phyloP scores from a whole-genome alignment of 2,888 invertebrate species.

The Crematogaster levior region DNA sequence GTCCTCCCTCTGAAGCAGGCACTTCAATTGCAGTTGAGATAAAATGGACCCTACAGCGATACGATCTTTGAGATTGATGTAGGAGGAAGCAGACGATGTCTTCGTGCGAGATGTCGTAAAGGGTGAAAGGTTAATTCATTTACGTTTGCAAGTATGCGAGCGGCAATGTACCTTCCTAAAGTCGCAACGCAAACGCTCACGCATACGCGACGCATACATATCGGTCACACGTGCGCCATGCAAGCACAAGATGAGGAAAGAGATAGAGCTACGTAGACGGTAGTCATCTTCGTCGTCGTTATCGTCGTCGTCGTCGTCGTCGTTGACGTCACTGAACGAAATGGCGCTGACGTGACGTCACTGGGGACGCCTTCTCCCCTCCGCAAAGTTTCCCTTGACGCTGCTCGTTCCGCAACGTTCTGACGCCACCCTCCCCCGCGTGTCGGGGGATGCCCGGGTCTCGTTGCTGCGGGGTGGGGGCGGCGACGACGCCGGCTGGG shows the following conservation, averaged over 20 bases:
- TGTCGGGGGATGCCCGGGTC: slow-evolving; percentile 50
- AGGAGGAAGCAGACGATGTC: neutral
- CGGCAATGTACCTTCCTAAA: slow-evolving; percentile 7
- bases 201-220: slow-evolving; percentile 60
- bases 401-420: slow-evolving; percentile 51
- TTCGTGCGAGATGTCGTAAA: neutral
- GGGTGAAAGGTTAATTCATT: slow-evolving; percentile 13
- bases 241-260: slow-evolving; percentile 58
- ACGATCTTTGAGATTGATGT: neutral
- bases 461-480: slow-evolving; percentile 37
- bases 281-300: slow-evolving; percentile 58
- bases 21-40: neutral
- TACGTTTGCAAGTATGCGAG: neutral
- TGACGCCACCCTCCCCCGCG: slow-evolving; percentile 65
- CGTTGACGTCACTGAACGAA: slow-evolving; percentile 86
- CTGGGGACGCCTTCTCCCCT: slow-evolving; percentile 67
- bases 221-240: slow-evolving; percentile 40
- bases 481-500: slow-evolving; percentile 58
- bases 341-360: slow-evolving; percentile 86
- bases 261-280: slow-evolving; percentile 50
- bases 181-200: neutral
- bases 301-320: slow-evolving; percentile 75
- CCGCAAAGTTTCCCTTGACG: slow-evolving; percentile 44
- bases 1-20: neutral
- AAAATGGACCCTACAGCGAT: neutral